A percentile compares a stretch with the other conserved stretches of the same genome.
Evolutionary conservation across 2,888 invertebrate species (phyloP).

Genomic region (Troides aeacus): DNA sequence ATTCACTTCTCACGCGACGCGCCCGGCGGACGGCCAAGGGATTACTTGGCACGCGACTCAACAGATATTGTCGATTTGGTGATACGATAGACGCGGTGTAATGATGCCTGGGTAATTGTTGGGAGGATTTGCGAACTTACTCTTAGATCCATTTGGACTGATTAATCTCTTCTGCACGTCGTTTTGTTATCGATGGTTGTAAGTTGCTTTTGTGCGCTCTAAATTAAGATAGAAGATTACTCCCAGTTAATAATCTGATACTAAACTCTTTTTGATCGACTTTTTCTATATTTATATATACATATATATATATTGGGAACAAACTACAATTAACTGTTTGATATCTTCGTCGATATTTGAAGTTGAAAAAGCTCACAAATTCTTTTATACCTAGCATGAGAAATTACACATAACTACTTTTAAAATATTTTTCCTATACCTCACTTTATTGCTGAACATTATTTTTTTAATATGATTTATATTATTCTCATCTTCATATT

Average conservation of each 20-base stretch:
- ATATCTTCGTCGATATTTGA: too few relatives aligned
- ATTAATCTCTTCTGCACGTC: slow-evolving; percentile 36
- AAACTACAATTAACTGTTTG: too few relatives aligned
- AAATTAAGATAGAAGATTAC: background rate
- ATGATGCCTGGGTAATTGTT: slow-evolving; percentile 57
- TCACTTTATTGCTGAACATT: too few relatives aligned
- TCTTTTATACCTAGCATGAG: too few relatives aligned
- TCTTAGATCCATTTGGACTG: slow-evolving; percentile 44
- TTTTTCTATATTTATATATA: too few relatives aligned
- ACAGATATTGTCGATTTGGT: slow-evolving; percentile 76
- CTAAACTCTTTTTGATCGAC: background rate
- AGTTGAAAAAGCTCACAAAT: too few relatives aligned
- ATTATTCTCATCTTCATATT: too few relatives aligned
- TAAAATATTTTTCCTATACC: too few relatives aligned
- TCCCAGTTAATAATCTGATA: background rate
- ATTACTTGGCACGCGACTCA: slow-evolving; percentile 72
- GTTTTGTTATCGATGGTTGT: background rate
- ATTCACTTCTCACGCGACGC: slow-evolving; percentile 76
- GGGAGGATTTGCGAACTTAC: slow-evolving; percentile 46
- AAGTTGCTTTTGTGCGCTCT: background rate
- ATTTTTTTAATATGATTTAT: too few relatives aligned
- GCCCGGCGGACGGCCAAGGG: slow-evolving; percentile 65
- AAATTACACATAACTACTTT: too few relatives aligned
- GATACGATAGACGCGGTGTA: slow-evolving; percentile 59
- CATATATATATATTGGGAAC: background rate